Base-by-base conservation (phyloP, 2,113 vertebrate genomes). In the Gallinago jamesoni region DNA sequence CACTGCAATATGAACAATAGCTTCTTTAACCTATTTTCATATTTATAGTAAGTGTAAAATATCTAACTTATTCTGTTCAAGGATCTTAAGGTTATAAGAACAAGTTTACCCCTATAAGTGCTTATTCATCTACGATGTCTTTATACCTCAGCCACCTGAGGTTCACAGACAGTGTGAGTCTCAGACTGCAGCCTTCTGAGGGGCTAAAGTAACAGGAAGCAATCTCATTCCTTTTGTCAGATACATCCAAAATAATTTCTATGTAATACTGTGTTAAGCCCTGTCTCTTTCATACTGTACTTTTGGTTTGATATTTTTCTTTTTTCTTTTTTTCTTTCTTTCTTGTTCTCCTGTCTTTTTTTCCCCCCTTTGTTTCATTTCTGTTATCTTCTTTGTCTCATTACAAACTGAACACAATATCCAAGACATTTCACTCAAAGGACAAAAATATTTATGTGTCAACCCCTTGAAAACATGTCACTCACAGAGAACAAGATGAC, bases 41-140 rank as follows among this genome's bases (percentile, higher is more conserved):
- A 28, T 22, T 14, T 25, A 57, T 18, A n/a, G 13, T 45, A 67
- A 72, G 20, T 37, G 19, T 41, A 86, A 78, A 91, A 80, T 80
- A 67, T 62, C 41, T 52, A 77, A 6, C 5, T 2, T 68, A 72
- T 18, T 82, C 43, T 84, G 10, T 52, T 80, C 47, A 76, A 56
- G 31, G 68, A 37, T 37, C 6, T 43, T 80, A 56, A 64, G 30
- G 37, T 8, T 63, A 22, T 59, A 75, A 57, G 33, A 62, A 53
- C 10, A 80, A 84, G 12, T 59, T 79, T 73, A 33, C 5, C 25
- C 39, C 2, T 14, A 1, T n/a, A 80, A 63, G 3, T 59, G 33
- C 5, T n/a, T 68, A 41, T n/a, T 81, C 33, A 35, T 76, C 7
- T 30, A 10, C 0, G 0, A 17, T 16, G 6, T 30, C 8, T 62